phyloP scores from a whole-genome alignment of 2,113 vertebrate species.

The Aspidoscelis tigris region DNA sequence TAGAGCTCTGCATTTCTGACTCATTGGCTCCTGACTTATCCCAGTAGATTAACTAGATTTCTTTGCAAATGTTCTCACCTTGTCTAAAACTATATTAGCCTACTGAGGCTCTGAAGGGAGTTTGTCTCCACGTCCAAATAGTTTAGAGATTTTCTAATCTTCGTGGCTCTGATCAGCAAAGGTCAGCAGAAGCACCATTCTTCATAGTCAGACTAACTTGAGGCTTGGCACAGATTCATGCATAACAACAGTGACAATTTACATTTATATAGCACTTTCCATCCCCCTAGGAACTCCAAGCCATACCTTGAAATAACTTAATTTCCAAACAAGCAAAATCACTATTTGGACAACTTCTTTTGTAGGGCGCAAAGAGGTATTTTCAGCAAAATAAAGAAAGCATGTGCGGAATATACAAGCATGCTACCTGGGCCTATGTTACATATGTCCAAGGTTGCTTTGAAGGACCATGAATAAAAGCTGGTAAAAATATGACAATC shows the following conservation, averaged over 20 bases:
- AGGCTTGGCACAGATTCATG: slow-evolving; percentile 58
- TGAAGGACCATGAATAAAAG: not conserved
- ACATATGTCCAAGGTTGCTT: not conserved
- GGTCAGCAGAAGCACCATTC: slow-evolving; percentile 64
- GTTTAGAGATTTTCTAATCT: slow-evolving; percentile 59
- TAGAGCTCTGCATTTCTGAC: slow-evolving; percentile 28
- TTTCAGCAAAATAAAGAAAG: not conserved
- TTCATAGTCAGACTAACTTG: slow-evolving; percentile 62
- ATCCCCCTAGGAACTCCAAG: slow-evolving; percentile 65
- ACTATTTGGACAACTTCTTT: slow-evolving; percentile 14
- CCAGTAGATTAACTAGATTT: slow-evolving; percentile 7
- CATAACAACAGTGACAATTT: slow-evolving; percentile 68
- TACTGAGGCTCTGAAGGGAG: slow-evolving; percentile 47
- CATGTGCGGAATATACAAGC: not conserved
- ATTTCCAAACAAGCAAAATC: slow-evolving; percentile 47
- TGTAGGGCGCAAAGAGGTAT: not conserved
- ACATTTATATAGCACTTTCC: slow-evolving; percentile 74
- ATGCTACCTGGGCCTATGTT: not conserved
- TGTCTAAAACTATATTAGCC: slow-evolving; percentile 30
- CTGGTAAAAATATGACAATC: not conserved
- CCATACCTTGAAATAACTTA: slow-evolving; percentile 51
- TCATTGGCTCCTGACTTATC: slow-evolving; percentile 30
- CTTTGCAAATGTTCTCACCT: slow-evolving; percentile 39
- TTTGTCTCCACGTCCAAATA: slow-evolving; percentile 54
- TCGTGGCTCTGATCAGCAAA: slow-evolving; percentile 57